Base-by-base conservation (phyloP, 2,113 vertebrate species). In the Lanius collurio region DNA sequence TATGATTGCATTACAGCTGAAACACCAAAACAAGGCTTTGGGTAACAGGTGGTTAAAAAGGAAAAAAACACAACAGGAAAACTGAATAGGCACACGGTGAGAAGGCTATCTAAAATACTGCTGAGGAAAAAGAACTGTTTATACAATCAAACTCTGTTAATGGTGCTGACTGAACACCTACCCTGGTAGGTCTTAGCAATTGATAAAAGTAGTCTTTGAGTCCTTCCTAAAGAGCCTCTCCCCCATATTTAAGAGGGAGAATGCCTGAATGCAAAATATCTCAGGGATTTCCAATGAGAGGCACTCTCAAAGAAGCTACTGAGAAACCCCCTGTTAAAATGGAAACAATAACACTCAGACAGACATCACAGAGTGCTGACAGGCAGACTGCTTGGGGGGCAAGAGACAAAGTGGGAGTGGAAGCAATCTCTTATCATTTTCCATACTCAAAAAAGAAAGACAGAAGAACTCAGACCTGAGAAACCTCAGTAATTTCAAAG, bases 401-500 rank as follows among this genome's bases (percentile, higher is more conserved):
- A 70, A 64, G 42, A 55, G 47, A 62, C 70, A 93, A 85, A 39
- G 8, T 2, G 1, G 10, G 21, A 80, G 46, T 59, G 39, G 47
- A 83, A 93, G 44, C 21, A 79, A 75, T 42, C 52, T 71, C 21
- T 70, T 52, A 57, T 2, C 10, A 41, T 88, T 69, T 87, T 65
- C 37, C 44, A 83, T 44, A 95, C 62, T 75, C 83, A 64, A 65
- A 62, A 68, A 46, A 88, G 37, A 49, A 37, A 50, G 30, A 79
- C 15, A 63, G 28, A 64, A 91, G 63, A 90, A 50, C 13, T 37
- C 9, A 65, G 59, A 57, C 62, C 64, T 80, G 28, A 13, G 6
- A 91, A 83, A 95, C 44, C 27, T 59, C 85, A 83, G 65, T 55
- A 33, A 60, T 90, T 88, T 86, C 16, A 44, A 88, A 80, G 83